These are phyloP conservation scores for Nesogale talazaci DNA, from an alignment of 2,113 vertebrate genomes.

Conservation along the genomic window DNA sequence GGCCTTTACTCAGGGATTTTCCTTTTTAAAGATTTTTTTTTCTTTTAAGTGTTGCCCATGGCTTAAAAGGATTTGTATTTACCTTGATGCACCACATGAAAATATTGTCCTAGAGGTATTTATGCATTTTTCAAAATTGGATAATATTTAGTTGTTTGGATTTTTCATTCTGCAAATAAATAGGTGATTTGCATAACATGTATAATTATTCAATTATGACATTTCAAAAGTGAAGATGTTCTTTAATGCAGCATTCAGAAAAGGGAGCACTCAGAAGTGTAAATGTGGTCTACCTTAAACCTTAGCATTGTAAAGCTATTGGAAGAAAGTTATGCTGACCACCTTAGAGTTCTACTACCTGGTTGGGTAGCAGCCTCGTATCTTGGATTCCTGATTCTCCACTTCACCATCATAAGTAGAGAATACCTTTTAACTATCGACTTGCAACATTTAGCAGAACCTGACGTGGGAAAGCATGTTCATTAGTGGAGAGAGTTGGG, in stretches of 20 bases:
- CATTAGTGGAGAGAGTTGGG: background rate
- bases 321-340: background rate
- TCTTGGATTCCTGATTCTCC: background rate
- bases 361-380: background rate
- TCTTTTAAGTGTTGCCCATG: background rate
- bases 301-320: background rate
- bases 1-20: conserved; percentile 8
- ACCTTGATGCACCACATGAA: conserved; percentile 5
- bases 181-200: conserved; percentile 6
- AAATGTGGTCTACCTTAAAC: background rate
- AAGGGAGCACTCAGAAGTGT: background rate
- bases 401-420: background rate
- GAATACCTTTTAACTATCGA: conserved; percentile 28
- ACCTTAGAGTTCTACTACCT: background rate
- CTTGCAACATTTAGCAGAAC: conserved; percentile 4
- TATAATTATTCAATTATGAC: conserved; percentile 38
- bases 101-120: conserved; percentile 24
- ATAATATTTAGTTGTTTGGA: conserved; percentile 20
- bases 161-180: conserved; percentile 25
- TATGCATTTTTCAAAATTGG: conserved; percentile 42
- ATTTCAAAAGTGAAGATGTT: conserved; percentile 28
- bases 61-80: conserved; percentile 29
- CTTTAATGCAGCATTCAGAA: background rate
- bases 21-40: conserved; percentile 8
- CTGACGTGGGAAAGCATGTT: conserved; percentile 31